Base-by-base conservation (phyloP, 2,113 vertebrate genomes). In the Rhinoderma darwinii region DNA sequence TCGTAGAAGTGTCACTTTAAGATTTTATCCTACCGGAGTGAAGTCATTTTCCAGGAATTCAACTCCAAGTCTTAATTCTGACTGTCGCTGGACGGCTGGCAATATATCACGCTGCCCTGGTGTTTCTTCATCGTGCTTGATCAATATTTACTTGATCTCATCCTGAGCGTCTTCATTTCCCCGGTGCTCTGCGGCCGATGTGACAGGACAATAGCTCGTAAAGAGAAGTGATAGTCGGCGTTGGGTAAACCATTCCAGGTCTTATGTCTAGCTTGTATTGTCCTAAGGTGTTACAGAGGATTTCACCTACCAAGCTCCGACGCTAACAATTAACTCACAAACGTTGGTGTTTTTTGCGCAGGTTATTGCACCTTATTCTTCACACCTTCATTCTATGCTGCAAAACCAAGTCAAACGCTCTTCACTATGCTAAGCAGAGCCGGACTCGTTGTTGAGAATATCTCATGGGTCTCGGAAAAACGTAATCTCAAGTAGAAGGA, bases 61-160 rank as follows among this genome's bases (percentile, higher is more conserved):
- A 56, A n/a, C 18, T 88, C 61, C 30, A 9, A 66, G 87, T 86
- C 43, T 88, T 88, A 43, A 77, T 63, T 91, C 82, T 85, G 66
- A 90, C 2, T 0, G 30, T 11, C 82, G 44, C 35, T 88, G 54
- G 25, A 22, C 54, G 89, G 35, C 6, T 72, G 22, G 86, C 84
- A 73, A 51, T 37, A 80, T 25, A n/a, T 61, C 82, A 41, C 77
- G 51, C 3, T 0, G 20, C 81, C 39, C 88, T 88, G 85, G 63
- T 43, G 82, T 5, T n/a, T 80, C 43, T 89, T 68, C n/a, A 84
- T 84, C 43, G 86, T 79, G 63, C 79, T 86, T 25, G 41, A 83
- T 88, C 89, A 83, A 51, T 74, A 32, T 32, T 82, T 66, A 27
- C 88, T 89, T 59, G 30, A 73, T 90, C 86, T 89, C 41, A 56